Evolutionary conservation across 2,888 invertebrate genomes (phyloP).

Genomic region (Chorisops tibialis): DNA sequence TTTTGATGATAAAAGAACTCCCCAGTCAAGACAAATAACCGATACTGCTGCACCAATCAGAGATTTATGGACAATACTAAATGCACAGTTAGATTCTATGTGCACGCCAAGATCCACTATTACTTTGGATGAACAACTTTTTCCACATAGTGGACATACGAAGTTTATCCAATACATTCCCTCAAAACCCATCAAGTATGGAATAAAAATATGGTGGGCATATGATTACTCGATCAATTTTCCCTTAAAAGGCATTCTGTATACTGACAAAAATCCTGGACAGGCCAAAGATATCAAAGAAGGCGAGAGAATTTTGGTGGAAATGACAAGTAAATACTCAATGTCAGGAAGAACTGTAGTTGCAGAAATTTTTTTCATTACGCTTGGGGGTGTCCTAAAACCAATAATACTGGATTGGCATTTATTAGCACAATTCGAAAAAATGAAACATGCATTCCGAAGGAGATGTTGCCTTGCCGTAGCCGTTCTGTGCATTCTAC

Average conservation of each 20-base stretch:
- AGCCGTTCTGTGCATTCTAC: no score
- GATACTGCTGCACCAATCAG: not conserved
- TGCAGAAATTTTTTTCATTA: slow-evolving; percentile 19
- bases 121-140: slow-evolving; percentile 37
- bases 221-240: slow-evolving; percentile 36
- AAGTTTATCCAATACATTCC: slow-evolving; percentile 38
- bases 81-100: not conserved
- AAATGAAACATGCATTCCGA: no score
- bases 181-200: slow-evolving; percentile 34
- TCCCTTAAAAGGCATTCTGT: slow-evolving; percentile 35
- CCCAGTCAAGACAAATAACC: no score
- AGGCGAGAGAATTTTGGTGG: not conserved
- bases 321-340: slow-evolving; percentile 1
- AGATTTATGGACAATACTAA: not conserved
- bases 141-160: slow-evolving; percentile 36
- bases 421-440: no score
- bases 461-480: no score
- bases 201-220: slow-evolving; percentile 38
- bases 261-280: slow-evolving; percentile 35
- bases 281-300: not conserved
- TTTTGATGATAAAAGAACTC: no score
- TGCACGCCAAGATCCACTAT: slow-evolving; percentile 35
- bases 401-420: no score
- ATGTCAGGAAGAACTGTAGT: slow-evolving; percentile 9
- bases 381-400: no score